These are phyloP conservation scores for Electrona antarctica DNA, from an alignment of 2,113 vertebrate species.

Conservation along the genomic window DNA sequence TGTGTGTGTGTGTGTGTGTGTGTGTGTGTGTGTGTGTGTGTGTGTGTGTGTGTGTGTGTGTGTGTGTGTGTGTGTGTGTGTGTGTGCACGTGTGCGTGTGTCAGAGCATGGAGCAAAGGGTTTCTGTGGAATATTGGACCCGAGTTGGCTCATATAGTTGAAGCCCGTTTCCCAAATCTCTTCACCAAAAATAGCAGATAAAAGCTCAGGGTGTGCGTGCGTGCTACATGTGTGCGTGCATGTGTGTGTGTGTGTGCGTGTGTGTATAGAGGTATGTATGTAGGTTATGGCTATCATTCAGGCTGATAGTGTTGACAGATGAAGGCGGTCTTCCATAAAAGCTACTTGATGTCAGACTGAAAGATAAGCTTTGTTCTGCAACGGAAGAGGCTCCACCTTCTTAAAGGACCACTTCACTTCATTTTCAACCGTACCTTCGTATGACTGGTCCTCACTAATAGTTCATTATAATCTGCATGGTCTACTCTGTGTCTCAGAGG, in stretches of 20 bases:
- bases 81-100: neutral
- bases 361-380: conserved; percentile 50
- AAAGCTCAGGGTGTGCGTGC: neutral
- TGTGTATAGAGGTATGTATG: conserved; percentile 21
- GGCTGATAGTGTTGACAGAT: conserved; percentile 28
- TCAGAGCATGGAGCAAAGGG: too few relatives aligned
- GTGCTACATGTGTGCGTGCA: conserved; percentile 6
- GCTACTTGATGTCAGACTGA: conserved; percentile 36
- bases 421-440: too few relatives aligned
- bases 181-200: too few relatives aligned
- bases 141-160: too few relatives aligned
- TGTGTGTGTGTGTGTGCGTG: conserved; percentile 54
- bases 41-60: too few relatives aligned
- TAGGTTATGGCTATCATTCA: conserved; percentile 15
- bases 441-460: conserved; percentile 5
- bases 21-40: neutral
- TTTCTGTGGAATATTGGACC: too few relatives aligned
- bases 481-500: too few relatives aligned
- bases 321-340: conserved; percentile 33
- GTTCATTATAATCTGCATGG: too few relatives aligned
- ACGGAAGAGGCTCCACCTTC: conserved; percentile 18
- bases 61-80: neutral
- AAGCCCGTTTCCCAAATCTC: too few relatives aligned
- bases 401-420: too few relatives aligned
- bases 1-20: too few relatives aligned